These are phyloP conservation scores for Melanargia galathea DNA, from an alignment of 2,888 invertebrate species.

Conservation along the genomic window DNA sequence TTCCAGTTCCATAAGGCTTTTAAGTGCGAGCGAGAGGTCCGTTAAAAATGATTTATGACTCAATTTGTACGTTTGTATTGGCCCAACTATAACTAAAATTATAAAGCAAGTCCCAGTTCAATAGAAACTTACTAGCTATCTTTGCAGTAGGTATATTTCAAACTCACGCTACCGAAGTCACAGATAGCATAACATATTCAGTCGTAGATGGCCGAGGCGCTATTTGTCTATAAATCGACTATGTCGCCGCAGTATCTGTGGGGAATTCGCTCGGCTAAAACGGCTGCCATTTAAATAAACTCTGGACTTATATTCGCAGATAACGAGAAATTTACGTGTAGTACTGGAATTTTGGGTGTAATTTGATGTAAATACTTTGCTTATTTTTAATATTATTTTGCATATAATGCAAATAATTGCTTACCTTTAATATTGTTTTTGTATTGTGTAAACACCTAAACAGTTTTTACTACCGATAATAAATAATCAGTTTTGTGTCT, in stretches of 20 bases:
- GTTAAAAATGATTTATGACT: no score
- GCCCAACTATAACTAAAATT: no score
- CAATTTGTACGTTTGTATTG: no score
- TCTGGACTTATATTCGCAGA: background rate
- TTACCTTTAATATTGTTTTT: no score
- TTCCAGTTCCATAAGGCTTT: no score
- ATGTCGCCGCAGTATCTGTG: constrained; percentile 32
- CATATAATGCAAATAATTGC: background rate
- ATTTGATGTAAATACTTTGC: background rate
- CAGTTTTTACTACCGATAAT: no score
- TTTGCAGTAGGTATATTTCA: background rate
- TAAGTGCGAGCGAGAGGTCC: no score
- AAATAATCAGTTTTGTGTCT: no score
- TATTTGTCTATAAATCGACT: constrained; percentile 27
- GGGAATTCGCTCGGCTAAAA: background rate
- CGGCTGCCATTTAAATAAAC: constrained; percentile 11
- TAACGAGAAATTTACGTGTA: constrained; percentile 2
- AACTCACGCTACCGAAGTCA: constrained; percentile 2
- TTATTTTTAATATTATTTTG: background rate
- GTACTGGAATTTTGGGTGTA: background rate
- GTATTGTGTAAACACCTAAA: no score
- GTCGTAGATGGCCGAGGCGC: constrained; percentile 14
- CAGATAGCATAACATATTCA: constrained; percentile 12
- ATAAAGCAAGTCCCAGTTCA: background rate
- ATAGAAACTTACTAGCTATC: background rate